A percentile compares a stretch with the other conserved stretches of the same genome.
These are phyloP conservation scores for Andrena flavipes DNA, from an alignment of 2,888 invertebrate genomes.

Conservation along the genomic window DNA sequence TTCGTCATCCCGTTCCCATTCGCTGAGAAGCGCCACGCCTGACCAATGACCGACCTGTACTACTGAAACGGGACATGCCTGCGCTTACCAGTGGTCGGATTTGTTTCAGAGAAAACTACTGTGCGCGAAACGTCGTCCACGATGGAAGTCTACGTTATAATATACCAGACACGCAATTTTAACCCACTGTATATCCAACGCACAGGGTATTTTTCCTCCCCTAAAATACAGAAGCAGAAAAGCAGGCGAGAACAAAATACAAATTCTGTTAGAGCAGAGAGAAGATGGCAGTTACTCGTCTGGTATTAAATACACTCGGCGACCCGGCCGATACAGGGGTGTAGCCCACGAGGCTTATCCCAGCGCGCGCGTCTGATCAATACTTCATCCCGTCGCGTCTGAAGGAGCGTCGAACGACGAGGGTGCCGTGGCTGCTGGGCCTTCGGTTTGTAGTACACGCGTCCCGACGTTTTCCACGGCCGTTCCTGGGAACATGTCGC, in stretches of 20 bases:
- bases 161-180: too few species aligned
- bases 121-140: too few species aligned
- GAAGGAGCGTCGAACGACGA: constrained; percentile 17
- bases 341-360: constrained; percentile 59
- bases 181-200: too few species aligned
- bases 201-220: too few species aligned
- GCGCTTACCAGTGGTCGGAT: constrained; percentile 32
- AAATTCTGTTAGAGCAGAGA: too few species aligned
- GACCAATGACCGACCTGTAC: constrained; percentile 6
- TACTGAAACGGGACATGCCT: neutral
- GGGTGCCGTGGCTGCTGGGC: constrained; percentile 26
- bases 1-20: neutral
- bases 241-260: too few species aligned
- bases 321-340: neutral
- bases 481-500: constrained; percentile 26
- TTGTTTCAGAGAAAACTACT: neutral
- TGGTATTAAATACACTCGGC: too few species aligned
- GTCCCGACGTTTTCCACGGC: constrained; percentile 26
- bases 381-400: constrained; percentile 70
- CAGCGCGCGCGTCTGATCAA: constrained; percentile 55
- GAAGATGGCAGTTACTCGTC: too few species aligned
- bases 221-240: too few species aligned
- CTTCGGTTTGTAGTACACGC: constrained; percentile 14
- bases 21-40: neutral
- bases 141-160: too few species aligned